These are phyloP conservation scores for Haliclona indistincta DNA, from an alignment of 37 sponge, comb jelly and placozoan genomes.

Conservation along the genomic window DNA sequence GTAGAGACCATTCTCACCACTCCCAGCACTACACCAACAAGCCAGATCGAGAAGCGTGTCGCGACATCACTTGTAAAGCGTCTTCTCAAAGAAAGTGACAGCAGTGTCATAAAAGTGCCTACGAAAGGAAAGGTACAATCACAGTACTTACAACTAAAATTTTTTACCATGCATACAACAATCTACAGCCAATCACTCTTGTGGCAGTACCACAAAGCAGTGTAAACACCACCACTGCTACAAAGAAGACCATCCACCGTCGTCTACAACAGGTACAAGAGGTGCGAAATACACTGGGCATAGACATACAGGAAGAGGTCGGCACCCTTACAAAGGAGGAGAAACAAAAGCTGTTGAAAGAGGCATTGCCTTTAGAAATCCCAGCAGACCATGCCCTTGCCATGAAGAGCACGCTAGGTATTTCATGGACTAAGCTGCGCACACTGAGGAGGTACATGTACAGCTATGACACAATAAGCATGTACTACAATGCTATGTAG, in stretches of 20 bases:
- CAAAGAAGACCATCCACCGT: too few species aligned
- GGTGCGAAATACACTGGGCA: too few species aligned
- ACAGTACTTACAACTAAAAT: neutral
- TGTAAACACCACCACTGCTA: too few species aligned
- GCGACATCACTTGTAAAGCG: neutral
- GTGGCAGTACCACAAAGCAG: neutral
- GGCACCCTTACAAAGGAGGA: too few species aligned
- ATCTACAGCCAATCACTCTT: slow-evolving; percentile 5
- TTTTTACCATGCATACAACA: neutral
- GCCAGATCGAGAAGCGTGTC: neutral
- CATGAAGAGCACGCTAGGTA: slow-evolving; percentile 16
- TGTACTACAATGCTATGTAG: neutral
- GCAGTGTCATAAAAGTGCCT: neutral
- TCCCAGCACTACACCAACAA: neutral
- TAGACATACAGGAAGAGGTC: too few species aligned
- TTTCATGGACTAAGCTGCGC: slow-evolving; percentile 31
- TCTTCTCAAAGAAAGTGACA: neutral
- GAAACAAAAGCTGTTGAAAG: neutral
- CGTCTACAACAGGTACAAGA: too few species aligned
- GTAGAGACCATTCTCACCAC: slow-evolving; percentile 4
- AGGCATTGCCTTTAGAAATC: slow-evolving; percentile 12
- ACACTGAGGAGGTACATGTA: slow-evolving; percentile 27
- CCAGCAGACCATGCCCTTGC: slow-evolving; percentile 27
- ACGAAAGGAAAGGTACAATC: too few species aligned
- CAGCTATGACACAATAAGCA: too few species aligned